Evolutionary conservation across 2,113 vertebrate species (phyloP), one percentile per base, ranked within the genome.

Genomic region (Pterocles gutturalis): DNA sequence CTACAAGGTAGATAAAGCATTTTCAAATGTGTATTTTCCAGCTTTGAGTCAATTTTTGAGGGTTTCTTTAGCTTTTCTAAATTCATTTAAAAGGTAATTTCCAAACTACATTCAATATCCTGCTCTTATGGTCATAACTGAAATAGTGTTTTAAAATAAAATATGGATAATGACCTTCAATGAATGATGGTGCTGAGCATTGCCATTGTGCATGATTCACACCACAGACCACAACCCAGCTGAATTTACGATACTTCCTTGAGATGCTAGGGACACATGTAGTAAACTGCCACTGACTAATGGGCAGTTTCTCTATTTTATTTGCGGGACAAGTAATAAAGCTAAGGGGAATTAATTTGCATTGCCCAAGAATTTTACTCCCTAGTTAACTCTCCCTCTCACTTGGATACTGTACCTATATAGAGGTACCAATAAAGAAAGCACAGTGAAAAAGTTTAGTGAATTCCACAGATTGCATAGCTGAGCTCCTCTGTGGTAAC

Each of bases 21-120:
- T 86, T 96, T 76, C 85, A 90, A 94, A 95, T 92, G 91, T 90
- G 97, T 97, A 83, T 96, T 95, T 96, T 96, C 77, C 78, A 82
- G 54, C 33, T 34, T 2, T 36, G 34, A 73, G 65, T 83, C 93
- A 26, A 81, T 89, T 97, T 95, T 94, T 93, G 96, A 93, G 49
- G 31, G 69, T 85, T 96, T 87, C 70, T 86, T 87, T 55, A 95
- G 55, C 62, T 83, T 94, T 96, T 78, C 80, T 93, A 95, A 96
- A 97, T 96, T 94, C 69, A 91, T 90, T 95, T 94, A 90, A 78
- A 93, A 94, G 61, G 89, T 90, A 51, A 80, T 90, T 97, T 94
- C 94, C 54, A 77, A 43, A 29, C 46, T 64, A 71, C 16, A 73
- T 61, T 75, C 82, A 79, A 76, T 64, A 93, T 10, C 58, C 54